These are phyloP conservation scores for Lepisosteus osseus DNA, from an alignment of 2,113 vertebrate genomes.

Conservation along the genomic window DNA sequence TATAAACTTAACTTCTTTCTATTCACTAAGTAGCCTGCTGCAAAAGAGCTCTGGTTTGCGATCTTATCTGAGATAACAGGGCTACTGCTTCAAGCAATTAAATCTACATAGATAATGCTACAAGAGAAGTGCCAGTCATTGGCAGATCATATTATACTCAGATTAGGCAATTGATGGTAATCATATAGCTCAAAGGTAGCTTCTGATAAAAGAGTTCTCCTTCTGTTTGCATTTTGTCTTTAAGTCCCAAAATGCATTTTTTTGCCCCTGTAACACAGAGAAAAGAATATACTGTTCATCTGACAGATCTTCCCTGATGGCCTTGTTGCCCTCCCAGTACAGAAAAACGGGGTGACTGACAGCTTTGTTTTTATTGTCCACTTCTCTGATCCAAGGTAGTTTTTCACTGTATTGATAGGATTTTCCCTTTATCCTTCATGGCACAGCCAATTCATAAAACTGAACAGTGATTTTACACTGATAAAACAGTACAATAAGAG, in stretches of 20 bases:
- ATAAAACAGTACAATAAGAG: too few species aligned
- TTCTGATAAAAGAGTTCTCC: not conserved
- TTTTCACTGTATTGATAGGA: not conserved
- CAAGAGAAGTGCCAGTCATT: conserved; percentile 25
- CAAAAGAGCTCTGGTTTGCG: not conserved
- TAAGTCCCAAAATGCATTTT: too few species aligned
- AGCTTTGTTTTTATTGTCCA: not conserved
- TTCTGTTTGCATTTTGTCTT: too few species aligned
- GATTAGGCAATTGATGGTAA: conserved; percentile 1
- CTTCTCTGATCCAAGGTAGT: not conserved
- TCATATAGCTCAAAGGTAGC: not conserved
- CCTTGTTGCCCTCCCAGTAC: not conserved
- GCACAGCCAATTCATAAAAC: too few species aligned
- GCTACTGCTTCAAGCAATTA: conserved; percentile 28
- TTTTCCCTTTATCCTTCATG: too few species aligned
- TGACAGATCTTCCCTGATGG: too few species aligned
- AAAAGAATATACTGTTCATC: too few species aligned
- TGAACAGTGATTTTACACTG: too few species aligned
- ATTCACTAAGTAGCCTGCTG: not conserved
- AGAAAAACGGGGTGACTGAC: not conserved
- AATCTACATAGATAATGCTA: conserved; percentile 29
- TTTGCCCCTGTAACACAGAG: not conserved
- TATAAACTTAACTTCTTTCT: not conserved
- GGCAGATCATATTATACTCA: conserved; percentile 5
- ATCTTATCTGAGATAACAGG: conserved; percentile 16